These are phyloP conservation scores for Sminthopsis crassicaudata DNA, from an alignment of 2,113 vertebrate species.

Conservation along the genomic window DNA sequence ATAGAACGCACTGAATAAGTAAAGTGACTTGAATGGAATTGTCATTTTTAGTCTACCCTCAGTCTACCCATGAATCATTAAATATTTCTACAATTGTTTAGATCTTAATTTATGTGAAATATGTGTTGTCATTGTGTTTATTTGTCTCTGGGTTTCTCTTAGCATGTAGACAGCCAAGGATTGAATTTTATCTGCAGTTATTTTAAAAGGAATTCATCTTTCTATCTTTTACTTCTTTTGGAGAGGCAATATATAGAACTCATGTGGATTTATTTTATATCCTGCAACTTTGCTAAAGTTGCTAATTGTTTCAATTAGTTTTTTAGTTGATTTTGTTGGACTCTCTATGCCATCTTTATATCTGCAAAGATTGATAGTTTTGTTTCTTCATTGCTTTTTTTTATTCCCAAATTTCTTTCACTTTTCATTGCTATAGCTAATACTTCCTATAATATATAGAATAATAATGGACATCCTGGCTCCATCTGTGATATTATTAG, in stretches of 20 bases:
- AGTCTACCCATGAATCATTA: background rate
- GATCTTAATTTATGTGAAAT: background rate
- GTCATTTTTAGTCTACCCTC: background rate
- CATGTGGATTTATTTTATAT: background rate
- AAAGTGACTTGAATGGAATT: background rate
- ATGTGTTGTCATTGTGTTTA: background rate
- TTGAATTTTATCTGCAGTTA: background rate
- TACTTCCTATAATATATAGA: background rate
- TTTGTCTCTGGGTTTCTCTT: background rate
- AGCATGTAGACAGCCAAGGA: background rate
- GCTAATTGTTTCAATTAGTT: background rate
- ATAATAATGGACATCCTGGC: background rate
- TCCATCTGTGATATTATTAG: background rate
- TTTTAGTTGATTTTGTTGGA: background rate
- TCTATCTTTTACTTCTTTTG: background rate
- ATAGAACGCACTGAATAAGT: background rate
- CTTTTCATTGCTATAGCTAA: background rate
- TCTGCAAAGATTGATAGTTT: background rate
- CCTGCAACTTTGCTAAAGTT: background rate
- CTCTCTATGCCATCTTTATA: background rate
- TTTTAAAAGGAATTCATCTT: background rate
- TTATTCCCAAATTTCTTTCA: background rate
- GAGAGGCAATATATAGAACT: background rate
- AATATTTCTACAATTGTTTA: background rate
- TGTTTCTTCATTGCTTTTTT: background rate